phyloP scores from a whole-genome alignment of 1,140 invertebrate species.

The Macrocentrus cingulum region DNA sequence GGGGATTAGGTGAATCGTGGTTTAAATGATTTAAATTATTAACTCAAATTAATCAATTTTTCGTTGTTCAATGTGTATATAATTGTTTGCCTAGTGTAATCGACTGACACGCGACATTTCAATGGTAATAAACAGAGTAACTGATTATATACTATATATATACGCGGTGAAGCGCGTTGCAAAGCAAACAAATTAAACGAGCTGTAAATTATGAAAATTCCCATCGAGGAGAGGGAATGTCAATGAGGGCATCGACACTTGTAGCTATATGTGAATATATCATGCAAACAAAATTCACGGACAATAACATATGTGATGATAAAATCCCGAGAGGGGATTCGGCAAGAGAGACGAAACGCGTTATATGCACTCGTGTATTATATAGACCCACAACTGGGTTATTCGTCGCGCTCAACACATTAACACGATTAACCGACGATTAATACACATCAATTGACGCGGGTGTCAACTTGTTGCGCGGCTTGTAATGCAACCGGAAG shows the following conservation, averaged over 20 bases:
- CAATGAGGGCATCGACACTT: slow-evolving; percentile 6
- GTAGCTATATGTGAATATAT: not conserved
- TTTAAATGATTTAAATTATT: no score
- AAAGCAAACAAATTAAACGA: slow-evolving; percentile 49
- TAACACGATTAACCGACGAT: slow-evolving; percentile 59
- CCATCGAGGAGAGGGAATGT: slow-evolving; percentile 11
- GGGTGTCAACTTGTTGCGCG: slow-evolving; percentile 31
- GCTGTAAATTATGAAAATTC: slow-evolving; percentile 58
- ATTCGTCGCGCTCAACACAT: slow-evolving; percentile 46
- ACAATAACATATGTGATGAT: not conserved
- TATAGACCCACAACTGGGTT: slow-evolving; percentile 25
- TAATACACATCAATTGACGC: slow-evolving; percentile 59
- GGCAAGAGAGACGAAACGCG: slow-evolving; percentile 39
- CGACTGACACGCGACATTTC: no score
- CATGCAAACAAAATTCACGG: no score
- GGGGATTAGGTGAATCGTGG: no score
- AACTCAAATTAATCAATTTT: no score
- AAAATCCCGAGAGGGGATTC: slow-evolving; percentile 7
- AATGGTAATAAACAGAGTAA: no score
- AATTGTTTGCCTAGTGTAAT: no score
- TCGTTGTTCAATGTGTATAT: no score
- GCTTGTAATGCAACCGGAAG: slow-evolving; percentile 7
- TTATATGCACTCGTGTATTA: slow-evolving; percentile 29
- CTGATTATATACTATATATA: no score
- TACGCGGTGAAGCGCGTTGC: not conserved